These are phyloP conservation scores for Atta colombica DNA, from an alignment of 1,140 invertebrate genomes.

Conservation along the genomic window DNA sequence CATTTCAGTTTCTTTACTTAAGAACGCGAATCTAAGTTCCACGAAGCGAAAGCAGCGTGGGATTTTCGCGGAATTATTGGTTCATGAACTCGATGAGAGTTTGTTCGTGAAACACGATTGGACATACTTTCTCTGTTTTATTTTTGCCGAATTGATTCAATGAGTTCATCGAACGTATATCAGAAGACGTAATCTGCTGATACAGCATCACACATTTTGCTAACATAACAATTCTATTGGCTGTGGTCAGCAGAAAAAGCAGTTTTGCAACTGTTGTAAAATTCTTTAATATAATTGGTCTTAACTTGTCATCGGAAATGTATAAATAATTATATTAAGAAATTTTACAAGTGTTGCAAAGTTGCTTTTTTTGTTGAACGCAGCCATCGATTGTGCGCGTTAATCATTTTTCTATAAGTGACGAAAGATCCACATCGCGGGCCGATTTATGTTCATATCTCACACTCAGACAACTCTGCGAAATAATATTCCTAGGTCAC, in stretches of 20 bases:
- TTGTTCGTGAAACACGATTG: conserved; percentile 35
- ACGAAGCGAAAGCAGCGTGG: conserved; percentile 59
- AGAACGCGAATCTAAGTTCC: conserved; percentile 50
- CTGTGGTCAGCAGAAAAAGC: no score
- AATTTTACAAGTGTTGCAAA: no score
- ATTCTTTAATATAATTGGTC: no score
- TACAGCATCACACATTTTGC: conserved; percentile 7
- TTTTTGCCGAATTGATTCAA: conserved; percentile 39
- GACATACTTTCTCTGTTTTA: conserved; percentile 18
- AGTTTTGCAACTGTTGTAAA: no score
- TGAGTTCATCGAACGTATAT: conserved; percentile 20
- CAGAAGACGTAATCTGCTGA: conserved; percentile 51
- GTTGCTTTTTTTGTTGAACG: no score
- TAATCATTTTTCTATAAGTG: conserved; percentile 1
- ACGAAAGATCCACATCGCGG: conserved; percentile 32
- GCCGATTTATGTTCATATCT: background rate
- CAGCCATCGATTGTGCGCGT: background rate
- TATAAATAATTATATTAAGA: no score
- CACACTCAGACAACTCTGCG: background rate
- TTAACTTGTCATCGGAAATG: no score
- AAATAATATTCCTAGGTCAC: conserved; percentile 35
- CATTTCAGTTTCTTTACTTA: conserved; percentile 50
- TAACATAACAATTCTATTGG: background rate
- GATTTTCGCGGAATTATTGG: conserved; percentile 75
- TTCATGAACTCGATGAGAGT: conserved; percentile 65